phyloP scores from a whole-genome alignment of 2,888 invertebrate species.

The Tinea semifulvella region DNA sequence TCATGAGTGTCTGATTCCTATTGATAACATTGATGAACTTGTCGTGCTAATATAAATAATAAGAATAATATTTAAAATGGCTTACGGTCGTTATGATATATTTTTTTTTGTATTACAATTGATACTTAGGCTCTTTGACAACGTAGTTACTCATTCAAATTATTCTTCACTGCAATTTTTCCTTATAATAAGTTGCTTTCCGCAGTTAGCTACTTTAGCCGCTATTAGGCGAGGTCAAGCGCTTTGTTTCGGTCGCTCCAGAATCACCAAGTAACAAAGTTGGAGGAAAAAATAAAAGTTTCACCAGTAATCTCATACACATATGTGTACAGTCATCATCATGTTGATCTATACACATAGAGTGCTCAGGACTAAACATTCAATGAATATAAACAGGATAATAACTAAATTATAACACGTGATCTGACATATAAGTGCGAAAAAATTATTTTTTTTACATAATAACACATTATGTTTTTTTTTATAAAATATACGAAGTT shows the following conservation, averaged over 20 bases:
- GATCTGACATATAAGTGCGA: too few relatives aligned
- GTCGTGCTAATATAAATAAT: neutral
- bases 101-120: neutral
- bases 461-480: too few relatives aligned
- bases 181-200: neutral
- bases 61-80: too few relatives aligned
- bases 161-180: slow-evolving; percentile 2
- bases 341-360: too few relatives aligned
- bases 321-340: slow-evolving; percentile 1
- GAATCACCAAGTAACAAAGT: neutral
- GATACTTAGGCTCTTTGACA: slow-evolving; percentile 1
- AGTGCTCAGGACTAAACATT: too few relatives aligned
- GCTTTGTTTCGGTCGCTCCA: neutral
- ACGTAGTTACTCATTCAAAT: neutral
- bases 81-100: too few relatives aligned
- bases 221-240: neutral
- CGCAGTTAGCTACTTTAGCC: neutral
- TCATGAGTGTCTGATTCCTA: too few relatives aligned
- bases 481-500: too few relatives aligned
- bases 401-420: too few relatives aligned
- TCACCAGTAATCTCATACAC: neutral
- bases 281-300: neutral
- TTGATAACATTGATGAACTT: too few relatives aligned
- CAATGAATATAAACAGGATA: too few relatives aligned
- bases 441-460: too few relatives aligned